These are phyloP conservation scores for Apantesis nais DNA, from an alignment of 2,888 invertebrate genomes.

Conservation along the genomic window DNA sequence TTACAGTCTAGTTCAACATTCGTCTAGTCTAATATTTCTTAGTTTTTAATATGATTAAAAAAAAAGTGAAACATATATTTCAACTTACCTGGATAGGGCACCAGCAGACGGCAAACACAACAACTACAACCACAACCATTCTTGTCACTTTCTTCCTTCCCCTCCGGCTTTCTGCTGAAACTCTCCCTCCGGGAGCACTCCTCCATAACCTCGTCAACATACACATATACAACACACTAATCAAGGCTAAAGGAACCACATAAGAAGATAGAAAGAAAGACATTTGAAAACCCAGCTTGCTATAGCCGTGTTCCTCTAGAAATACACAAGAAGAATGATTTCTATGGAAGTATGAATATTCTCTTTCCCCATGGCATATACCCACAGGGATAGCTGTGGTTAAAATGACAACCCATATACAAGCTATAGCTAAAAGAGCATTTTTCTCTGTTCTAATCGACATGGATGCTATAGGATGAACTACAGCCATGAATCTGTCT, in stretches of 20 bases:
- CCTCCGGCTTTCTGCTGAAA: conserved; percentile 92
- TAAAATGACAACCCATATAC: conserved; percentile 93
- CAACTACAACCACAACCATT: conserved; percentile 96
- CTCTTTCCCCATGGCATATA: conserved; percentile 90
- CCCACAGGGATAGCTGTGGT: conserved; percentile 92
- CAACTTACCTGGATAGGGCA: conserved; percentile 93
- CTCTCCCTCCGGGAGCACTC: conserved; percentile 92
- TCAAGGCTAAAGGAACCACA: conserved; percentile 93
- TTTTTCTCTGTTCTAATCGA: conserved; percentile 93
- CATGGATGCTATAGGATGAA: conserved; percentile 96
- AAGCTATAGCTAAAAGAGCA: conserved; percentile 91
- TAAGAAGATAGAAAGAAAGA: conserved; percentile 95
- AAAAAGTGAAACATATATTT: not conserved
- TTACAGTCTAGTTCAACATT: too few relatives aligned
- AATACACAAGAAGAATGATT: conserved; percentile 90
- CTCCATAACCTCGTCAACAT: conserved; percentile 96
- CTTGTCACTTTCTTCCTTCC: conserved; percentile 95
- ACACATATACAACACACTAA: conserved; percentile 94
- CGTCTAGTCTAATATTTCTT: too few relatives aligned
- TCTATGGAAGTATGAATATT: conserved; percentile 87
- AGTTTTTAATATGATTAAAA: not conserved
- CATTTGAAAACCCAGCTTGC: conserved; percentile 88
- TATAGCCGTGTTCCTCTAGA: conserved; percentile 86
- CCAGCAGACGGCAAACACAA: conserved; percentile 97
- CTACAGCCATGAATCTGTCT: conserved; percentile 96